phyloP scores from a whole-genome alignment of 2,888 invertebrate genomes.

The Drosophila pseudotalamancana region DNA sequence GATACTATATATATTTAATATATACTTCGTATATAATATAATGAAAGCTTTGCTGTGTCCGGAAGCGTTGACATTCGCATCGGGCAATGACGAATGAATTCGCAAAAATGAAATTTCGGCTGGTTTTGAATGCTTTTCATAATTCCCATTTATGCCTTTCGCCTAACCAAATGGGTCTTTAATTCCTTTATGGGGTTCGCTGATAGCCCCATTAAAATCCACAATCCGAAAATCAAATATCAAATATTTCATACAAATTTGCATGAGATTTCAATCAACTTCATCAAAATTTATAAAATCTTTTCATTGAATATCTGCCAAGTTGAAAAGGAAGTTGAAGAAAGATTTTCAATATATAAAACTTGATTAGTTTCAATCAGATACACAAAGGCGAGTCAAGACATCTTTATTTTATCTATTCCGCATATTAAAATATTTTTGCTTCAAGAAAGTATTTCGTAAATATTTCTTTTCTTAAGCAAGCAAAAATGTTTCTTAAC shows the following conservation, averaged over 20 bases:
- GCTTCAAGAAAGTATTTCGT: too few species aligned
- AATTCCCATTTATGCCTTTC: conserved; percentile 18
- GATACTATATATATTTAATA: conserved; percentile 3
- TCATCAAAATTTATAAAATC: too few species aligned
- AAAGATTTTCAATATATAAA: neutral
- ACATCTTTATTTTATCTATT: too few species aligned
- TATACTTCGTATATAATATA: conserved; percentile 7
- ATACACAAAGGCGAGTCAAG: too few species aligned
- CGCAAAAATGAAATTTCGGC: conserved; percentile 32
- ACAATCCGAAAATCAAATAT: conserved; percentile 11
- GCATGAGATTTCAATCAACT: neutral
- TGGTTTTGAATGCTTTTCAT: conserved; percentile 7
- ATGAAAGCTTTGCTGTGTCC: conserved; percentile 13
- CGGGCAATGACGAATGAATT: conserved; percentile 62
- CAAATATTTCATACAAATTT: neutral
- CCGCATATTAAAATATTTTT: too few species aligned
- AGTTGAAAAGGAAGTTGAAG: neutral
- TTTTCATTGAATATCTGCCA: too few species aligned
- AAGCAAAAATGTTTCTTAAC: too few species aligned
- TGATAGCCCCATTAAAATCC: conserved; percentile 1
- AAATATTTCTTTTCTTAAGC: too few species aligned
- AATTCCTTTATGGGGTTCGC: conserved; percentile 41
- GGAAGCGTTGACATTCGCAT: conserved; percentile 61
- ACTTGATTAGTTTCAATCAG: too few species aligned
- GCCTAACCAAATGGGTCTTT: conserved; percentile 35